phyloP scores from a whole-genome alignment of 1,140 invertebrate species.

The Sarcophaga bullata region DNA sequence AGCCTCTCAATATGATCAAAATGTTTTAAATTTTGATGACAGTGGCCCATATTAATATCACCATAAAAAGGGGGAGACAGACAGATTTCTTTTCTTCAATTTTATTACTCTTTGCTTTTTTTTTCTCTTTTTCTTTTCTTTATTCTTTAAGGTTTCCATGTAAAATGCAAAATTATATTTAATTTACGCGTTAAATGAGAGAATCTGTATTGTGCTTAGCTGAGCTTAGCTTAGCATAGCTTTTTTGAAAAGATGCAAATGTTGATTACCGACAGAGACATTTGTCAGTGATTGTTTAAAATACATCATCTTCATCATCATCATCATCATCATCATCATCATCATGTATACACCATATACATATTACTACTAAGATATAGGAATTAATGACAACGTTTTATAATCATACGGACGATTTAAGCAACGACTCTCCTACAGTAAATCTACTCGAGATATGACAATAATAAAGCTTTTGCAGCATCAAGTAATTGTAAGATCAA shows the following conservation, averaged over 20 bases:
- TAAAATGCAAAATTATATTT: constrained; percentile 1
- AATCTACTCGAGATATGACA: neutral
- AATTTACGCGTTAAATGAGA: constrained; percentile 11
- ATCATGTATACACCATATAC: too few relatives aligned
- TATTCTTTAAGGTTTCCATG: neutral
- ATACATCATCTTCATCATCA: too few relatives aligned
- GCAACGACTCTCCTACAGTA: neutral
- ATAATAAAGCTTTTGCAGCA: too few relatives aligned
- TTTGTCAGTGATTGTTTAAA: neutral
- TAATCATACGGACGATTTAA: neutral
- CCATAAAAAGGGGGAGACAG: too few relatives aligned
- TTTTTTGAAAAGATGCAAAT: neutral
- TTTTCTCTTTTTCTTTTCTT: too few relatives aligned
- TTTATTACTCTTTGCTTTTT: too few relatives aligned
- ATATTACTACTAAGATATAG: neutral
- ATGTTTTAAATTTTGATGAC: neutral
- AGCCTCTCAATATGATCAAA: neutral
- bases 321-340: too few relatives aligned
- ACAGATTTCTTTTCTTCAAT: too few relatives aligned
- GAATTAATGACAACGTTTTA: neutral
- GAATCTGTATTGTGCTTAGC: neutral
- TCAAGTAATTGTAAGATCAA: too few relatives aligned
- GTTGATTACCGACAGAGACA: neutral
- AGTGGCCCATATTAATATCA: neutral
- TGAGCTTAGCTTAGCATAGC: neutral